Conservation (phyloP, 2,113 vertebrate species). For the Catagonus wagneri region DNA sequence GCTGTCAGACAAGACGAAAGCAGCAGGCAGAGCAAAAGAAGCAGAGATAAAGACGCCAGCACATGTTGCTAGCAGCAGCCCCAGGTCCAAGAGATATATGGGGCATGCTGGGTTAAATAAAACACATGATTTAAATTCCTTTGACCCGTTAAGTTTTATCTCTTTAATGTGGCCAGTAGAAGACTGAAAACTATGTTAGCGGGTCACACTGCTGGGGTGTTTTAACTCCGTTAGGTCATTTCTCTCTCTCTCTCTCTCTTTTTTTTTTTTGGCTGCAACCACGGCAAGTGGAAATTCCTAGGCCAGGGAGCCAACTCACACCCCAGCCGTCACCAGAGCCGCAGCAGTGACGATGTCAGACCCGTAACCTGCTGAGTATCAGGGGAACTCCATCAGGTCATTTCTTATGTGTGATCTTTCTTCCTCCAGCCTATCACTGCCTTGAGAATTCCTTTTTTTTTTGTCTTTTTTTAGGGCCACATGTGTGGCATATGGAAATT, state of each 20-base stretch:
- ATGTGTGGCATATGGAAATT: background rate
- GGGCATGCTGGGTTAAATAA: background rate
- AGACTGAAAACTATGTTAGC: background rate
- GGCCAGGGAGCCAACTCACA: too few relatives aligned
- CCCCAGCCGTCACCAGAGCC: too few relatives aligned
- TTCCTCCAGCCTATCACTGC: background rate
- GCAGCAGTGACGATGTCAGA: too few relatives aligned
- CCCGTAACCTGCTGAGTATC: too few relatives aligned
- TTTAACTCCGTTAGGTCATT: background rate
- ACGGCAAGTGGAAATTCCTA: too few relatives aligned
- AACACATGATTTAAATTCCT: background rate
- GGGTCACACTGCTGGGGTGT: background rate
- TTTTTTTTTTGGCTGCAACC: too few relatives aligned
- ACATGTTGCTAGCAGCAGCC: rapidly evolving
- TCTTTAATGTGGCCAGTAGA: background rate
- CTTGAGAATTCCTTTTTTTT: background rate
- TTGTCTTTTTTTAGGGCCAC: background rate
- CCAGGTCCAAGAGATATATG: background rate
- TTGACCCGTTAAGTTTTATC: background rate
- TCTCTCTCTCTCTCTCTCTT: too few relatives aligned
- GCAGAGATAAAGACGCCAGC: background rate
- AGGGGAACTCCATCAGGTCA: background rate
- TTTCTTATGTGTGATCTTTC: background rate
- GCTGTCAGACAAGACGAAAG: background rate
- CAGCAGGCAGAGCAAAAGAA: background rate